Evolutionary conservation across 1,140 invertebrate genomes (phyloP).

Genomic region (Paralvinella palmiformis): DNA sequence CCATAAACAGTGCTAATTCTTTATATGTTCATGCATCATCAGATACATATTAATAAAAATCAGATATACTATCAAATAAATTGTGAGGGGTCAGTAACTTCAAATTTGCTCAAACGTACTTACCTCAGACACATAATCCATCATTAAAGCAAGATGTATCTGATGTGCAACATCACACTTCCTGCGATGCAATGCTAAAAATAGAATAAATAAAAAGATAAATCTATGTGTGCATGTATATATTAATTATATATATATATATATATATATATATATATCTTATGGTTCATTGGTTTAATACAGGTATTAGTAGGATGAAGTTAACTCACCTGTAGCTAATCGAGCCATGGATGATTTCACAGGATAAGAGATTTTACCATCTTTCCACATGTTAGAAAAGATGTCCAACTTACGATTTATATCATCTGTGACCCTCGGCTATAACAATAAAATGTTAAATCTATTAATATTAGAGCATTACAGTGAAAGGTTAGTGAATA

Average conservation of each 20-base stretch:
- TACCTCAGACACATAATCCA: conserved; percentile 22
- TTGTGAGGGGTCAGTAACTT: too few relatives aligned
- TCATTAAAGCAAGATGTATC: conserved; percentile 20
- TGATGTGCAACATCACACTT: conserved; percentile 18
- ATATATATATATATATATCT: too few relatives aligned
- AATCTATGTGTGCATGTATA: too few relatives aligned
- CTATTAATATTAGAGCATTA: not conserved
- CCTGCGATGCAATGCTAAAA: conserved; percentile 17
- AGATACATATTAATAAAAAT: too few relatives aligned
- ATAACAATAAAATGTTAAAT: not conserved
- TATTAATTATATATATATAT: too few relatives aligned
- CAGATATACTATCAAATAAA: too few relatives aligned
- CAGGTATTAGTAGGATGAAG: too few relatives aligned
- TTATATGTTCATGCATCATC: too few relatives aligned
- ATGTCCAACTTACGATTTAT: conserved; percentile 19
- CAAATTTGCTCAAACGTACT: not conserved
- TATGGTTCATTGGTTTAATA: too few relatives aligned
- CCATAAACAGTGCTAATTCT: too few relatives aligned
- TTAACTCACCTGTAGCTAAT: conserved; percentile 13
- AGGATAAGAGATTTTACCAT: conserved; percentile 19
- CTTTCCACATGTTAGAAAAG: conserved; percentile 21
- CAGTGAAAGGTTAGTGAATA: too few relatives aligned
- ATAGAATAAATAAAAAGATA: too few relatives aligned
- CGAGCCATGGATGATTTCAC: conserved; percentile 20
- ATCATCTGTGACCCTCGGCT: conserved; percentile 14